phyloP scores from a whole-genome alignment of 64 coral and sea anemone genomes.

The Actinia tenebrosa region DNA sequence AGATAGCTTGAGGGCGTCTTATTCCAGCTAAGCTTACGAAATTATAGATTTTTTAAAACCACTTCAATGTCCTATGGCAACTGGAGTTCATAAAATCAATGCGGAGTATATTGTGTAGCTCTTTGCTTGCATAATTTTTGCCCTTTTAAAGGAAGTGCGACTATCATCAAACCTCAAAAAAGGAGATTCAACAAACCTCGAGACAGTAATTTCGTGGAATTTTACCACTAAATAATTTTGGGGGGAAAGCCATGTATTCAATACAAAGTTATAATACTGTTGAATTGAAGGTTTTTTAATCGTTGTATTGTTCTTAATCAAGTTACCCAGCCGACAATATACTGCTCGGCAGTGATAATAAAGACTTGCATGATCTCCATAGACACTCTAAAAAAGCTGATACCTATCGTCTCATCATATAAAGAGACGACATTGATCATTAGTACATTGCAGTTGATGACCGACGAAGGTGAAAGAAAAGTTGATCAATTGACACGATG shows the following conservation, averaged over 20 bases:
- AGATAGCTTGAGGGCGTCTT: background rate
- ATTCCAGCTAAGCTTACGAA: background rate
- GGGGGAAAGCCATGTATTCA: no score
- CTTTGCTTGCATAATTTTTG: no score
- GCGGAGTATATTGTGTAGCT: no score
- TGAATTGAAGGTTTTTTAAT: background rate
- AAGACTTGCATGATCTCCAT: background rate
- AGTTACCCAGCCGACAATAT: background rate
- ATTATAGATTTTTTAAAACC: background rate
- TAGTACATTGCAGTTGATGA: background rate
- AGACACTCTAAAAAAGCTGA: background rate
- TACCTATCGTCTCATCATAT: background rate
- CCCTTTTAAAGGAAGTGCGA: no score
- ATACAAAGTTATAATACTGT: background rate
- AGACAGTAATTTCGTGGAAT: no score
- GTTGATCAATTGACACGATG: background rate
- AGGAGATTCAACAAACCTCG: no score
- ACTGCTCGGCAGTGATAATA: background rate
- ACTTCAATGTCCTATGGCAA: background rate
- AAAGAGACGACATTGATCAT: background rate
- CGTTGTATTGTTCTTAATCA: background rate
- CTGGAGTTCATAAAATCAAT: background rate
- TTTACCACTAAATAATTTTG: no score
- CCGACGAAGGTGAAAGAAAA: background rate
- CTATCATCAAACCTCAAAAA: background rate